A percentile compares a stretch with the other conserved stretches of the same genome.
These are phyloP conservation scores for Atractosteus spatula DNA, from an alignment of 2,113 vertebrate species.

Conservation along the genomic window DNA sequence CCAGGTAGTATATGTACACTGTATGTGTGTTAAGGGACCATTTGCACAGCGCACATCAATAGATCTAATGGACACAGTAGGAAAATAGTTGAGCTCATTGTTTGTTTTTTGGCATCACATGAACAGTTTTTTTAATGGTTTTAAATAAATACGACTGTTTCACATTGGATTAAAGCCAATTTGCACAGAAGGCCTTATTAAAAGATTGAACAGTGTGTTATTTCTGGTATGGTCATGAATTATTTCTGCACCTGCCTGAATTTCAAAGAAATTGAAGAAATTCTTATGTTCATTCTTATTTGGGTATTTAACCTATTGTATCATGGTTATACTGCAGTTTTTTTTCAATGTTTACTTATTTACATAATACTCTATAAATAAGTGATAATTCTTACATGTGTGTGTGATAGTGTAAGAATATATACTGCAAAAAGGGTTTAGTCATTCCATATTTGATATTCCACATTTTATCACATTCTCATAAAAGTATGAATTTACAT, in stretches of 20 bases:
- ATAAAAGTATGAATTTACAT: too few species aligned
- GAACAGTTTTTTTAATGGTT: conserved; percentile 34
- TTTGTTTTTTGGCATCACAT: conserved; percentile 36
- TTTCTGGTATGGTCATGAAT: conserved; percentile 40
- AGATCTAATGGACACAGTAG: conserved; percentile 22
- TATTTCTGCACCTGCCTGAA: conserved; percentile 39
- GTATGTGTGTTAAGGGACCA: conserved; percentile 17
- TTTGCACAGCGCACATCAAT: conserved; percentile 25
- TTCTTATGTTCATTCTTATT: conserved; percentile 11
- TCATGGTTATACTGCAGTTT: not conserved
- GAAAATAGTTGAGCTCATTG: conserved; percentile 35
- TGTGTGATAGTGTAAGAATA: too few species aligned
- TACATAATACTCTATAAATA: too few species aligned
- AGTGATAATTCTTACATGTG: too few species aligned
- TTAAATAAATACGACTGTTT: conserved; percentile 37
- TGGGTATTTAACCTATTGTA: not conserved
- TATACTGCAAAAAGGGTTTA: too few species aligned
- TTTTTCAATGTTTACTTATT: too few species aligned
- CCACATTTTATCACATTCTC: too few species aligned
- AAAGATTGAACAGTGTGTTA: conserved; percentile 43
- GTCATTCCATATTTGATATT: too few species aligned
- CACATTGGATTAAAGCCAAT: conserved; percentile 30
- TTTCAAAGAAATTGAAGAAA: conserved; percentile 18
- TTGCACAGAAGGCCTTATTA: conserved; percentile 39
- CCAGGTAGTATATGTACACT: conserved; percentile 15